Conservation (phyloP, 30 jellyfish, hydroid and myxozoan species). For the Phacellophora camtschatica region DNA sequence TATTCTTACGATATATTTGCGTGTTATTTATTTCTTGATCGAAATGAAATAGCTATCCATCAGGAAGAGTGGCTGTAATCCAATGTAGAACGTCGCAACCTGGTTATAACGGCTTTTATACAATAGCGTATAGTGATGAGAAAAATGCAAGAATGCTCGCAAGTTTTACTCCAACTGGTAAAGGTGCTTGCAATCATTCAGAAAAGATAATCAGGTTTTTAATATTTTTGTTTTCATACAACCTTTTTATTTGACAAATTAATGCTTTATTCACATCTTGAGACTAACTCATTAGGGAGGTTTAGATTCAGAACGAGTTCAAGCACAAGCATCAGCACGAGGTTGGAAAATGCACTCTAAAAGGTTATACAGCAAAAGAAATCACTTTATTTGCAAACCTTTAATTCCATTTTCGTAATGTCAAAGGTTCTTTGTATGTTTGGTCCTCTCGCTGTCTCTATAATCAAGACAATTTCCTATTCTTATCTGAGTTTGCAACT, state of each 20-base stretch:
- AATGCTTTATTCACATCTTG: no score
- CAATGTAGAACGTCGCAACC: neutral
- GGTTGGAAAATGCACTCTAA: neutral
- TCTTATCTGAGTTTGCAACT: no score
- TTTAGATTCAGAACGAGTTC: no score
- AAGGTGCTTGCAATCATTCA: conserved; percentile 62
- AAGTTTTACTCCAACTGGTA: conserved; percentile 78
- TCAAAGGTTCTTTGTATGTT: no score
- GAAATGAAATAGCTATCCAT: conserved; percentile 46
- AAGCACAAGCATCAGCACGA: no score
- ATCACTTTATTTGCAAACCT: no score
- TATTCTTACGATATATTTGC: neutral
- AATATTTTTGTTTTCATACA: no score
- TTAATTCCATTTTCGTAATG: no score
- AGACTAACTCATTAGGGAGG: no score
- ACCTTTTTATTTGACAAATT: no score
- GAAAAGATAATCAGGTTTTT: conserved; percentile 24
- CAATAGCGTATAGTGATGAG: conserved; percentile 60
- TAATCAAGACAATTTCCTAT: no score
- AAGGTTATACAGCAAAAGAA: neutral
- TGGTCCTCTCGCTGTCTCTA: no score
- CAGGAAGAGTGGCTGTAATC: conserved; percentile 68
- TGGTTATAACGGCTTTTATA: conserved; percentile 57
- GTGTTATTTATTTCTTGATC: neutral
- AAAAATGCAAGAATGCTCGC: conserved; percentile 62